Evolutionary conservation across 2,113 vertebrate species (phyloP).

Genomic region (Hyaena hyaena): DNA sequence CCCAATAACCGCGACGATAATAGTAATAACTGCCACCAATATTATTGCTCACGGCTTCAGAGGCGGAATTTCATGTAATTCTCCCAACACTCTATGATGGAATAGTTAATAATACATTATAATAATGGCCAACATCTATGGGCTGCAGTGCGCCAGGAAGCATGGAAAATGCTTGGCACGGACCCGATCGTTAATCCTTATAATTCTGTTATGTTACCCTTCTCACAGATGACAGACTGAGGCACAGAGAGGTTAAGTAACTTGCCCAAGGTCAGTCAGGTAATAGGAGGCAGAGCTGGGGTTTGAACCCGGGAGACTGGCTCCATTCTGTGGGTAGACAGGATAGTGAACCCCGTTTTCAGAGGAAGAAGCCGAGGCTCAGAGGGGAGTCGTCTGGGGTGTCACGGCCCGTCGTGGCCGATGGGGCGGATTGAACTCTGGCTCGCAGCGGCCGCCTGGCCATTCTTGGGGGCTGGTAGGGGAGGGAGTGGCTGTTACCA

Average conservation of each 20-base stretch:
- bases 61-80: not conserved
- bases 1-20: not conserved
- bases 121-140: not conserved
- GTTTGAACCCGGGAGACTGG: not conserved
- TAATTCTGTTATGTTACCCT: not conserved
- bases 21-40: not conserved
- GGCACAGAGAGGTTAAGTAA: not conserved
- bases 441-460: not conserved
- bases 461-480: not conserved
- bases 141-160: not conserved
- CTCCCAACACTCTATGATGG: not conserved
- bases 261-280: not conserved
- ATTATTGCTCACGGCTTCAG: not conserved
- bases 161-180: not conserved
- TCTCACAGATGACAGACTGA: not conserved
- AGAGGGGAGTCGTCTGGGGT: not conserved
- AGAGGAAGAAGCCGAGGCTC: not conserved
- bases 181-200: not conserved
- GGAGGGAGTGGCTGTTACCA: not conserved
- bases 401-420: not conserved
- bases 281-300: not conserved
- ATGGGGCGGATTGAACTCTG: not conserved
- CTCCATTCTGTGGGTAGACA: not conserved
- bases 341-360: not conserved
- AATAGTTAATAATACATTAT: constrained; percentile 11